Evolutionary conservation across 53 echinoderm and acorn worm genomes (phyloP).

Genomic region (Luidia sarsii): DNA sequence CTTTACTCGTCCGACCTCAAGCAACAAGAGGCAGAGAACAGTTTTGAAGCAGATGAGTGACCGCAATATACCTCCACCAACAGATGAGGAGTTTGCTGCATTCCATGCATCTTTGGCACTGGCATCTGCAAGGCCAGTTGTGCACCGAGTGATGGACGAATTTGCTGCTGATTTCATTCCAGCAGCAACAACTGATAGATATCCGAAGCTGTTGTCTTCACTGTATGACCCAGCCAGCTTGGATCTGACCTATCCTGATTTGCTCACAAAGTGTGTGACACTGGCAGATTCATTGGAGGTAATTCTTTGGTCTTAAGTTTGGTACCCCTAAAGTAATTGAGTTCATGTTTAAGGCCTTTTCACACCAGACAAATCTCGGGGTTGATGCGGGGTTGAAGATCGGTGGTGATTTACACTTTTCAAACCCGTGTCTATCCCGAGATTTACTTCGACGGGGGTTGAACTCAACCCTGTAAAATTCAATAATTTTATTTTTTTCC

Average conservation of each 20-base stretch:
- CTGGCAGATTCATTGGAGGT: no score
- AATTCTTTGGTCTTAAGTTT: no score
- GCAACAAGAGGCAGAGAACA: no score
- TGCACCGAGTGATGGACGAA: constrained; percentile 16
- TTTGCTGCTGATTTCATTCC: constrained; percentile 2
- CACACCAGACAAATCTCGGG: no score
- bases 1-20: neutral
- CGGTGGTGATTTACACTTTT: neutral
- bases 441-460: neutral
- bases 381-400: no score
- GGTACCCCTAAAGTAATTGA: neutral
- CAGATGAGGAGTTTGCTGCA: no score
- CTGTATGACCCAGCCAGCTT: constrained; percentile 54
- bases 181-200: no score
- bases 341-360: neutral
- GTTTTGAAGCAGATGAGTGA: no score
- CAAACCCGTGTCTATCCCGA: neutral
- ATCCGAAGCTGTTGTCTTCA: constrained; percentile 27
- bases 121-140: constrained; percentile 20
- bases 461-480: no score
- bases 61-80: no score
- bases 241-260: neutral
- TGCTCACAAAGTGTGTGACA: no score
- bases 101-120: no score
- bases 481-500: neutral